phyloP scores from a whole-genome alignment of 2,888 invertebrate genomes.

The Plebejus argus region DNA sequence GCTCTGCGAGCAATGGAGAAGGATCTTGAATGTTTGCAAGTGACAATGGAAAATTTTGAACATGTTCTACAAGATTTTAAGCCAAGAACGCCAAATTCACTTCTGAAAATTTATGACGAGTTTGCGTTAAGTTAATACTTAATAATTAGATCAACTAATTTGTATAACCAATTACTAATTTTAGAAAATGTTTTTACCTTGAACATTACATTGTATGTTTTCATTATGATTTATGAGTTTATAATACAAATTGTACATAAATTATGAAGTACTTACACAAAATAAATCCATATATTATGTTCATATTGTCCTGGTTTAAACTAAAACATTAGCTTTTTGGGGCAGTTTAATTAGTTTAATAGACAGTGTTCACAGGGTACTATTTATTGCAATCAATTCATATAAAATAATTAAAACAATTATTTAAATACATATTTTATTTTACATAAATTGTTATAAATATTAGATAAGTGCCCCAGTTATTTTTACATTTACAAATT shows the following conservation, averaged over 20 bases:
- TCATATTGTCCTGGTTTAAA: too few species aligned
- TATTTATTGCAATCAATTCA: slow-evolving; percentile 4
- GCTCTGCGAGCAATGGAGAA: slow-evolving; percentile 92
- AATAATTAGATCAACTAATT: slow-evolving; percentile 49
- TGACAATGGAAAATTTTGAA: slow-evolving; percentile 87
- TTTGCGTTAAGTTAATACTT: slow-evolving; percentile 72
- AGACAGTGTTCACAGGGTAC: neutral
- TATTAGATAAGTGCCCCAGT: neutral
- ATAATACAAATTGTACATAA: neutral
- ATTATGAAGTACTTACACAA: too few species aligned
- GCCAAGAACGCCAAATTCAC: slow-evolving; percentile 87
- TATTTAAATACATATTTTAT: neutral
- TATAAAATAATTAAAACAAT: slow-evolving; percentile 8
- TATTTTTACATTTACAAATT: neutral
- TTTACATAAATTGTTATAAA: neutral
- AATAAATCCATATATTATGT: too few species aligned
- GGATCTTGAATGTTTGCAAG: slow-evolving; percentile 82
- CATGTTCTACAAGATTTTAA: slow-evolving; percentile 85
- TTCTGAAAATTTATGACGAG: slow-evolving; percentile 87
- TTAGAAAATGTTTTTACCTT: too few species aligned
- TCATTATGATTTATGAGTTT: neutral
- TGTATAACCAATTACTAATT: neutral
- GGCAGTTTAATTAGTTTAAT: too few species aligned
- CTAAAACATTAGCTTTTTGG: too few species aligned
- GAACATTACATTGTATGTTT: too few species aligned